These are phyloP conservation scores for Hylyphantes graminicola DNA, from an alignment of 1,140 invertebrate species.

Conservation along the genomic window DNA sequence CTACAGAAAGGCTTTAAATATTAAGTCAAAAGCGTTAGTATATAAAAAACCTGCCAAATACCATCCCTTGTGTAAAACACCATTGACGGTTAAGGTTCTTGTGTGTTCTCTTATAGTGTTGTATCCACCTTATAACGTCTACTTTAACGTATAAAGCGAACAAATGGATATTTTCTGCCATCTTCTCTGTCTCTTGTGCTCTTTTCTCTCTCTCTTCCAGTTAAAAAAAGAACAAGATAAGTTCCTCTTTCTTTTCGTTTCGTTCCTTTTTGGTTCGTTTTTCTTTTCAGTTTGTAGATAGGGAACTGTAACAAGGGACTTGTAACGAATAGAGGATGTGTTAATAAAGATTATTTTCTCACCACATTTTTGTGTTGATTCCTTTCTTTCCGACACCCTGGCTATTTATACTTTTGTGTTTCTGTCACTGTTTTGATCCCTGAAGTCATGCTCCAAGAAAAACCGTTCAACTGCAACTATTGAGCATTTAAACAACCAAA, in stretches of 20 bases:
- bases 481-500: too few relatives aligned
- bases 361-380: slow-evolving; percentile 8
- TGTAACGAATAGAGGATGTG: slow-evolving; percentile 15
- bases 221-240: slow-evolving; percentile 35
- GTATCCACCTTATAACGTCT: slow-evolving; percentile 38
- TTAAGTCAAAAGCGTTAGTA: background rate
- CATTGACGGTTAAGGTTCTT: slow-evolving; percentile 44
- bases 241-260: slow-evolving; percentile 36
- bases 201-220: slow-evolving; percentile 37
- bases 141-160: slow-evolving; percentile 32
- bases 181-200: slow-evolving; percentile 27
- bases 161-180: background rate
- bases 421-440: too few relatives aligned
- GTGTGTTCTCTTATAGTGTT: slow-evolving; percentile 61
- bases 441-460: too few relatives aligned
- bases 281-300: background rate
- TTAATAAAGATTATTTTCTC: slow-evolving; percentile 39
- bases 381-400: background rate
- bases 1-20: too few relatives aligned
- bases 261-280: slow-evolving; percentile 40
- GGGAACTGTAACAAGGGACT: background rate
- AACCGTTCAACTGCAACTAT: too few relatives aligned
- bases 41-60: background rate
- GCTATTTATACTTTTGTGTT: too few relatives aligned
- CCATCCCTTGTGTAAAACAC: background rate